Conservation (phyloP, 2,888 invertebrate species). For the Pocota personata region DNA sequence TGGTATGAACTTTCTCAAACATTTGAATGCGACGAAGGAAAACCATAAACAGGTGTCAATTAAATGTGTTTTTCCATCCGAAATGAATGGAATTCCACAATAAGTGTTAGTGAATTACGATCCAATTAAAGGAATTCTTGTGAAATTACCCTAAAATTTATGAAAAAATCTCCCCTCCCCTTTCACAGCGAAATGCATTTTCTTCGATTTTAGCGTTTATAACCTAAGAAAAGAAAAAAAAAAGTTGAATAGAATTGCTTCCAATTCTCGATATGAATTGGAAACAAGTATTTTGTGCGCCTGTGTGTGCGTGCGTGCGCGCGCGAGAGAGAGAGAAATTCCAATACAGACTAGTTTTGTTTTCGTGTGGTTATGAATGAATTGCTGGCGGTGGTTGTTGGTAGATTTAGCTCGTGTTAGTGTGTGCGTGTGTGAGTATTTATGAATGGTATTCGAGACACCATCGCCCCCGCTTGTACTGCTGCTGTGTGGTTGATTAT, state of each 20-base stretch:
- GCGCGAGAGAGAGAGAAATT: slow-evolving; percentile 48
- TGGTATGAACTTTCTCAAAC: slow-evolving; percentile 72
- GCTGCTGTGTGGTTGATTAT: slow-evolving; percentile 23
- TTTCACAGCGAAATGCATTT: slow-evolving; percentile 50
- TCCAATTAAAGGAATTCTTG: slow-evolving; percentile 19
- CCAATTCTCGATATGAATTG: slow-evolving; percentile 55
- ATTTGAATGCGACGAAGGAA: slow-evolving; percentile 44
- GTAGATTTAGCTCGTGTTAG: neutral
- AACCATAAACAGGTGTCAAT: slow-evolving; percentile 71
- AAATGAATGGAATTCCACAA: slow-evolving; percentile 41
- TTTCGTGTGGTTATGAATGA: slow-evolving; percentile 71
- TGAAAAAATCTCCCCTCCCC: neutral
- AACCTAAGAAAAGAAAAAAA: slow-evolving; percentile 43
- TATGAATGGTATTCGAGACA: slow-evolving; percentile 60
- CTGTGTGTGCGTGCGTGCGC: slow-evolving; percentile 37
- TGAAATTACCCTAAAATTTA: slow-evolving; percentile 8
- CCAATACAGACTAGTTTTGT: slow-evolving; percentile 69
- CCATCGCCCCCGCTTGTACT: slow-evolving; percentile 53
- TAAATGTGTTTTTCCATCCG: slow-evolving; percentile 55
- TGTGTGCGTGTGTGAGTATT: slow-evolving; percentile 44
- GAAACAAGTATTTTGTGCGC: slow-evolving; percentile 38
- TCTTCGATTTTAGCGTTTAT: slow-evolving; percentile 55
- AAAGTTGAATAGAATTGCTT: slow-evolving; percentile 34
- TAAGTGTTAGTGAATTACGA: slow-evolving; percentile 33
- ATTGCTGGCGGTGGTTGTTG: slow-evolving; percentile 51